These are phyloP conservation scores for Coregonus ussuriensis DNA, from an alignment of 2,797 vertebrate genomes.

Conservation along the genomic window DNA sequence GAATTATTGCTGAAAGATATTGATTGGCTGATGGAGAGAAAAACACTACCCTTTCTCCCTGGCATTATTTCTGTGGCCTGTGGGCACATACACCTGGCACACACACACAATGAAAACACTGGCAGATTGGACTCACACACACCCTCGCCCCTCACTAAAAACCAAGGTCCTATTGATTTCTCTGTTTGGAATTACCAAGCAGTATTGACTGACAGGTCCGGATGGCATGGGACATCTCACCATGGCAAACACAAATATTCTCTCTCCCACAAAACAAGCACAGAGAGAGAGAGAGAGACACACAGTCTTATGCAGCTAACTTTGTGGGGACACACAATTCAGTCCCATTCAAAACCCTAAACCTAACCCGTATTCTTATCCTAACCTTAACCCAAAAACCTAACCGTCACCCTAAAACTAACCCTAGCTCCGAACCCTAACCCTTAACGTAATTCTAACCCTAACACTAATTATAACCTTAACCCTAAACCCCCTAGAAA, in stretches of 20 bases:
- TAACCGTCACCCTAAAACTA: too few relatives aligned
- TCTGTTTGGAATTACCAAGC: constrained; percentile 40
- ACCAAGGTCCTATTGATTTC: constrained; percentile 35
- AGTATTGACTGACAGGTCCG: constrained; percentile 41
- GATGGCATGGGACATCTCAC: constrained; percentile 5
- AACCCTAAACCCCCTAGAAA: too few relatives aligned
- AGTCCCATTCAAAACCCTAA: too few relatives aligned
- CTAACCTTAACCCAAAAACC: too few relatives aligned
- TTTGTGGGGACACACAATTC: too few relatives aligned
- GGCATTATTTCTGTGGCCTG: constrained; percentile 56
- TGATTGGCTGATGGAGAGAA: constrained; percentile 56
- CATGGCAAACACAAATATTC: constrained; percentile 33
- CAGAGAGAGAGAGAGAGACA: constrained; percentile 31
- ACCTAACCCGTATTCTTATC: too few relatives aligned
- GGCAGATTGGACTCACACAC: constrained; percentile 46
- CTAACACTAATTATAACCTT: too few relatives aligned
- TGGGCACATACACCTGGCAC: constrained; percentile 26
- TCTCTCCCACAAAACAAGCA: constrained; percentile 32
- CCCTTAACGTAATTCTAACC: too few relatives aligned
- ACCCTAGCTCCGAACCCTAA: too few relatives aligned
- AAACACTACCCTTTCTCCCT: constrained; percentile 49
- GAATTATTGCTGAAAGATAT: constrained; percentile 43
- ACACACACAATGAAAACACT: constrained; percentile 41
- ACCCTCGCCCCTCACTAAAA: constrained; percentile 8
- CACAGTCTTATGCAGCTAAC: too few relatives aligned